Evolutionary conservation across 2,797 vertebrate species (phyloP).

Genomic region (Artibeus jamaicensis): DNA sequence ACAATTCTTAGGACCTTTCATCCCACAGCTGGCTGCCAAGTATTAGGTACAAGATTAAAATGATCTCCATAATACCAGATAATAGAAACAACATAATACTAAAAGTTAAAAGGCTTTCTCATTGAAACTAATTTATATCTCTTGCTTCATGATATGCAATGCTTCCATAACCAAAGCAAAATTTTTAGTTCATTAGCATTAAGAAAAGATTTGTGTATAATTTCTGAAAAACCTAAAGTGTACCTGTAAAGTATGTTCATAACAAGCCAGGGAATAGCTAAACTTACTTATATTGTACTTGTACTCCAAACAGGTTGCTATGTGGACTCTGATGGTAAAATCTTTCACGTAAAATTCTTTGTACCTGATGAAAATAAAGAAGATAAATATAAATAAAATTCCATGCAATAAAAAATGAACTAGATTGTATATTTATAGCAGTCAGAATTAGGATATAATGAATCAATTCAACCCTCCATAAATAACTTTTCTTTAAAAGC

Average conservation of each 20-base stretch:
- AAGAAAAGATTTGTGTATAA: background rate
- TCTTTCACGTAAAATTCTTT: slow-evolving; percentile 88
- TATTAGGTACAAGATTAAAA: background rate
- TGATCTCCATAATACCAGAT: background rate
- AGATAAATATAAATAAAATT: slow-evolving; percentile 17
- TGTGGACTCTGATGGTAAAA: slow-evolving; percentile 86
- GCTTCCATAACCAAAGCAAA: background rate
- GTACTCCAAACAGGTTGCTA: slow-evolving; percentile 85
- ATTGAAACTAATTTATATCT: slow-evolving; percentile 8
- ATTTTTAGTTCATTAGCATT: background rate
- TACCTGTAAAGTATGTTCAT: background rate
- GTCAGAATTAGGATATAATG: background rate
- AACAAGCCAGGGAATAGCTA: background rate
- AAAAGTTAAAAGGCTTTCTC: background rate
- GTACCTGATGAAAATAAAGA: slow-evolving; percentile 82
- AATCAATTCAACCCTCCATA: background rate
- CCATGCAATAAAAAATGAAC: background rate
- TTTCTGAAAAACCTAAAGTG: background rate
- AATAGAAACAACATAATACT: slow-evolving; percentile 9
- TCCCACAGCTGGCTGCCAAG: background rate
- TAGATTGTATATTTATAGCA: background rate
- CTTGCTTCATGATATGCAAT: background rate
- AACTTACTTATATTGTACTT: slow-evolving; percentile 92
- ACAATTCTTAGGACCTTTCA: background rate
- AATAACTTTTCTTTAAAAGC: background rate